These are phyloP conservation scores for Trachymyrmex cornetzi DNA, from an alignment of 1,140 invertebrate species.

Conservation along the genomic window DNA sequence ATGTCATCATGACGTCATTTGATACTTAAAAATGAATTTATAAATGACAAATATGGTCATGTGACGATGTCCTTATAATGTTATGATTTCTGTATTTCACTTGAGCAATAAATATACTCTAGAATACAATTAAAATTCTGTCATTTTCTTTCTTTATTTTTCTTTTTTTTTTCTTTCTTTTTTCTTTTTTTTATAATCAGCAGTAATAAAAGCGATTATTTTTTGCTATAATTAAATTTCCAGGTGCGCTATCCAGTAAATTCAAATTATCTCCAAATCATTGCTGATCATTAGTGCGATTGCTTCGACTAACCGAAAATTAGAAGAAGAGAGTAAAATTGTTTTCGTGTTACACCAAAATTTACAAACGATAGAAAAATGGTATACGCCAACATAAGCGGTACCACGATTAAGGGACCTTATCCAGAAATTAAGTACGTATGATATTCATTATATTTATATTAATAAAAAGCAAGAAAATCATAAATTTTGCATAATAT, in stretches of 20 bases:
- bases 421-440: constrained; percentile 81
- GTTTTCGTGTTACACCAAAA: not conserved
- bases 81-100: no score
- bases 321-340: constrained; percentile 15
- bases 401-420: constrained; percentile 75
- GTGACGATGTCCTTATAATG: no score
- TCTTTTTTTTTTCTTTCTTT: no score
- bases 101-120: no score
- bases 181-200: not conserved
- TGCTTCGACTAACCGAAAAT: not conserved
- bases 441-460: constrained; percentile 27
- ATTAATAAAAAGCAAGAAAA: not conserved
- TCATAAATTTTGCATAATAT: not conserved
- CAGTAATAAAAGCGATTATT: not conserved
- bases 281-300: constrained; percentile 66
- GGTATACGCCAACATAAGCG: constrained; percentile 74
- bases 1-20: no score
- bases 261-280: constrained; percentile 56
- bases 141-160: no score
- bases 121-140: not conserved
- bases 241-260: constrained; percentile 29
- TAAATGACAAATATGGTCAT: no score
- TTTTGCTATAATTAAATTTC: constrained; percentile 51
- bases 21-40: no score
- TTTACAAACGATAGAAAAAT: constrained; percentile 65